Conservation (phyloP, 2,888 invertebrate species). For the Harpalus rubripes region DNA sequence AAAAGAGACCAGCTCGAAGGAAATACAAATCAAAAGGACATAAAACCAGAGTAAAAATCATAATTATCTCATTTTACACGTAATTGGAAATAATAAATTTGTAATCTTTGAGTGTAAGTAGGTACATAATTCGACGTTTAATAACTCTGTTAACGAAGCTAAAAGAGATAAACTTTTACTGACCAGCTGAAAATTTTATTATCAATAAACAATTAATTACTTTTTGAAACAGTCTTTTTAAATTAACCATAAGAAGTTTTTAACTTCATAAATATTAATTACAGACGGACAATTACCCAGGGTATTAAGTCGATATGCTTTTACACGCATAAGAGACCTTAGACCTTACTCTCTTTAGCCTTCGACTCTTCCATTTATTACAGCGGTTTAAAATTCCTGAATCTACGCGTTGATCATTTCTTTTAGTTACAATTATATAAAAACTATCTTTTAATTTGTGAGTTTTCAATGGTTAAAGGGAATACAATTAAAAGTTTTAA, state of each 20-base stretch:
- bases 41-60: constrained; percentile 35
- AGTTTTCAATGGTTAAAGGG: too few species aligned
- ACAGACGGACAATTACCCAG: neutral
- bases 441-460: too few species aligned
- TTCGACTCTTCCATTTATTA: too few species aligned
- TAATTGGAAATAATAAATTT: constrained; percentile 48
- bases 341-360: too few species aligned
- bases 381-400: too few species aligned
- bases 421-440: too few species aligned
- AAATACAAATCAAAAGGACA: constrained; percentile 37
- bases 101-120: constrained; percentile 15
- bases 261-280: constrained; percentile 2
- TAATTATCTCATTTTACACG: constrained; percentile 49
- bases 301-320: too few species aligned
- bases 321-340: too few species aligned
- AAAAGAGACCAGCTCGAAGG: constrained; percentile 4
- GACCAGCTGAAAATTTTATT: neutral
- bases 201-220: constrained; percentile 21
- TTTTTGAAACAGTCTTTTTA: neutral
- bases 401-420: too few species aligned
- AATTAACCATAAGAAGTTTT: neutral
- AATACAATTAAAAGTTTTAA: too few species aligned
- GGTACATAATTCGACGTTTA: constrained; percentile 25
- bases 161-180: constrained; percentile 15
- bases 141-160: constrained; percentile 35